A percentile compares a stretch with the other conserved stretches of the same genome.
These are phyloP conservation scores for Rambutsinella grinnellia DNA, from an alignment of 2,888 invertebrate genomes.

Conservation along the genomic window DNA sequence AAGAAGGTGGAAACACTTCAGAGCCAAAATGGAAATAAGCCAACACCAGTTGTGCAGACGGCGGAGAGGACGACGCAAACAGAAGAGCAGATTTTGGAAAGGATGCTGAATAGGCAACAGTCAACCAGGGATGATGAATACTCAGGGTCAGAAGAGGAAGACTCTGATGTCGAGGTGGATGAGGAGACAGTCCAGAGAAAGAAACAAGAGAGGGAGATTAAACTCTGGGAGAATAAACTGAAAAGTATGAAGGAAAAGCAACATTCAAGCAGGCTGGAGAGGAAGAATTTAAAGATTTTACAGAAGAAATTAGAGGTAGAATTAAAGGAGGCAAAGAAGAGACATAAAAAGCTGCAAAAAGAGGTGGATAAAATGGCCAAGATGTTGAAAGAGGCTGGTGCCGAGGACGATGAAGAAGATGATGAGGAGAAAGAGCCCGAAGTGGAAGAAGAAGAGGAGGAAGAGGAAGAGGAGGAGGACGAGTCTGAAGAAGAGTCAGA, in stretches of 20 bases:
- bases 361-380: conserved; percentile 81
- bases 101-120: conserved; percentile 53
- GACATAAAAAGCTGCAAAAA: conserved; percentile 63
- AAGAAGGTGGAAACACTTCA: conserved; percentile 80
- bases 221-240: conserved; percentile 74
- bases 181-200: conserved; percentile 73
- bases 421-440: conserved; percentile 73
- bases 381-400: conserved; percentile 84
- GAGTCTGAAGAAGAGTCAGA: conserved; percentile 54
- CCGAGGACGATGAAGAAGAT: conserved; percentile 79
- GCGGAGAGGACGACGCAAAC: conserved; percentile 65
- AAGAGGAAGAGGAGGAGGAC: conserved; percentile 61
- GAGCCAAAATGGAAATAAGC: conserved; percentile 68
- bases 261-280: conserved; percentile 81
- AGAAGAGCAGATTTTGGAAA: conserved; percentile 60
- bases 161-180: conserved; percentile 72
- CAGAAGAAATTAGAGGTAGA: conserved; percentile 85
- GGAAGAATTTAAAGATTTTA: conserved; percentile 82
- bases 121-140: conserved; percentile 72
- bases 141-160: conserved; percentile 70
- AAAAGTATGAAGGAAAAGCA: conserved; percentile 75
- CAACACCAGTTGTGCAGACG: conserved; percentile 55
- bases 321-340: conserved; percentile 76
- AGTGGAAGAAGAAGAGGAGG: conserved; percentile 66
- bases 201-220: conserved; percentile 77